A percentile compares a stretch with the other conserved stretches of the same genome.
Conservation (phyloP, 2,113 vertebrate genomes). For the Oenanthe melanoleuca region DNA sequence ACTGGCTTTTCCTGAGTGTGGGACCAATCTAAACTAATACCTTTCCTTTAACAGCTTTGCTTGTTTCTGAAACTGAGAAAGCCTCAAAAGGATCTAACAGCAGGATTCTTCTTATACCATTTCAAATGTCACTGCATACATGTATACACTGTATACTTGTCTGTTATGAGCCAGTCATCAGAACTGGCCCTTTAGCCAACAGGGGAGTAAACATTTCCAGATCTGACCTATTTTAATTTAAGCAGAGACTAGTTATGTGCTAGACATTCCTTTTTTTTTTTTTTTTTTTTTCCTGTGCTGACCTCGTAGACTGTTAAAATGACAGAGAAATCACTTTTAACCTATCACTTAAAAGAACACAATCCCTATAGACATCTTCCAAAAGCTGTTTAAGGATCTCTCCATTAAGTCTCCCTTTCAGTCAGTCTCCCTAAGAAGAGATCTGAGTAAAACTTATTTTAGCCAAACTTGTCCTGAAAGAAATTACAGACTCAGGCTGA, state of each 20-base stretch:
- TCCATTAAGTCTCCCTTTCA: background rate
- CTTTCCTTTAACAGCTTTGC: background rate
- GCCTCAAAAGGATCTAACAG: background rate
- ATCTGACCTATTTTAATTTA: background rate
- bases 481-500: background rate
- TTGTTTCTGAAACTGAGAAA: background rate
- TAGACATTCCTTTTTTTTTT: background rate
- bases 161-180: background rate
- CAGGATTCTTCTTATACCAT: background rate
- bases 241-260: background rate
- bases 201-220: background rate
- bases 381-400: background rate
- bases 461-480: background rate
- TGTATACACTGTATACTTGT: rapidly evolving
- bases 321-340: background rate
- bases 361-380: background rate
- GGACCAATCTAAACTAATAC: background rate
- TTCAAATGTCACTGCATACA: background rate
- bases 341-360: background rate
- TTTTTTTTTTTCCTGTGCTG: background rate
- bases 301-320: background rate
- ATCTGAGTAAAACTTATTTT: background rate
- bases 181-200: background rate
- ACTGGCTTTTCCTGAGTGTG: rapidly evolving
- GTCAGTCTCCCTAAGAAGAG: background rate